Evolutionary conservation across 2,797 vertebrate species (phyloP), one percentile per base, ranked within the genome.

Genomic region (Takifugu rubripes): DNA sequence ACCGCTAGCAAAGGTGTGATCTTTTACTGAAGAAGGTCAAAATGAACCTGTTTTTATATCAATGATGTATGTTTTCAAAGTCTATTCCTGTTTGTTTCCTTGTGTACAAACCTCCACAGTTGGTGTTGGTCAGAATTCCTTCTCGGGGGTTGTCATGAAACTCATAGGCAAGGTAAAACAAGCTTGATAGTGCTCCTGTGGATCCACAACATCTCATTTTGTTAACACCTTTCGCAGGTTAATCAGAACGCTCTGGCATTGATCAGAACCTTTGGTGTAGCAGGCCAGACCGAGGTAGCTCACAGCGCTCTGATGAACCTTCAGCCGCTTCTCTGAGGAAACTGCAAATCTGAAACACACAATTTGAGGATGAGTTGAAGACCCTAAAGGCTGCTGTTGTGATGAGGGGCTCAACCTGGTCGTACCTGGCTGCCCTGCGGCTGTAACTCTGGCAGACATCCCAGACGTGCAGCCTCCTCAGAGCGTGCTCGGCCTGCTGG

Each of bases 101-200:
- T 25, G 10, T 0, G 1, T 15, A 43, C 46, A 0, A 44, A 88
- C 90, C 89, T 86, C 88, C 88, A 66, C 88, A 89, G 84, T 89
- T 90, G 44, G 84, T 81, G 78, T 90, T 89, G 5, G 85, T 33
- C 59, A 90, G 74, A 78, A 91, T 81, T 59, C 88, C 89, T 68
- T 56, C 81, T 1, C 1, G 10, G 1, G 69, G 59, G 62, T 90
- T 82, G 6, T 83, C 60, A 0, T 87, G 86, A 15, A 88, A 89
- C 77, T 84, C 65, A 6, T 88, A 63, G 0, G 87, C 88, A 46
- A 89, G 52, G 24, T 87, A 89, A 48, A 90, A 90, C 61, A 90
- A 5, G 36, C 87, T 89, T 71, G 67, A 72, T 43, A 91, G 68
- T 5, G 87, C 84, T 26, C 88, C 88, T 90, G 72, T 6, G 1